Evolutionary conservation across 2,888 invertebrate genomes (phyloP).

Genomic region (Furcula furcula): DNA sequence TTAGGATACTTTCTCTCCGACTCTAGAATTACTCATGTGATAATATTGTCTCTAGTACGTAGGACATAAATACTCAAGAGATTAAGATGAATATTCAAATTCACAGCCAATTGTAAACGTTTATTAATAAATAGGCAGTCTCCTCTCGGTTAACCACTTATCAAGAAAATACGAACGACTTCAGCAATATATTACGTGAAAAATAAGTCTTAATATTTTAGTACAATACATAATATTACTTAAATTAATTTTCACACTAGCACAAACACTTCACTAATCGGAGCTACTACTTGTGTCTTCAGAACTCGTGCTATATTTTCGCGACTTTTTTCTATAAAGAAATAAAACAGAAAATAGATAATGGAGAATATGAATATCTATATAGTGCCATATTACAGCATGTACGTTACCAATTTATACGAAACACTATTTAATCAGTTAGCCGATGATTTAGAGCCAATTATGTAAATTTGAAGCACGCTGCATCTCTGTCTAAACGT

Average conservation of each 20-base stretch:
- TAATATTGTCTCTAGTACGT: too few relatives aligned
- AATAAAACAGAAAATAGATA: slow-evolving; percentile 54
- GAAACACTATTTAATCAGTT: too few relatives aligned
- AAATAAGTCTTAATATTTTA: slow-evolving; percentile 34
- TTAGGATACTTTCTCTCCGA: too few relatives aligned
- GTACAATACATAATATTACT: slow-evolving; percentile 52
- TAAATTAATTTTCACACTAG: slow-evolving; percentile 48
- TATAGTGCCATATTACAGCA: slow-evolving; percentile 37
- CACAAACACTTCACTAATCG: slow-evolving; percentile 64
- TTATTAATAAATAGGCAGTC: slow-evolving; percentile 15
- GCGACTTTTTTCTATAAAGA: slow-evolving; percentile 80
- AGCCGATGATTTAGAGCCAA: too few relatives aligned
- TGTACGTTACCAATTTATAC: too few relatives aligned
- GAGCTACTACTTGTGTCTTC: slow-evolving; percentile 74
- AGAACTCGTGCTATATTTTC: slow-evolving; percentile 75
- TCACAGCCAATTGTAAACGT: slow-evolving; percentile 26
- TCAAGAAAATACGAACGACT: slow-evolving; percentile 24
- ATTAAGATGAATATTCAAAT: slow-evolving; percentile 13
- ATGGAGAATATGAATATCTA: slow-evolving; percentile 24
- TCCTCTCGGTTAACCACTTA: slow-evolving; percentile 4
- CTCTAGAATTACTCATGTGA: too few relatives aligned
- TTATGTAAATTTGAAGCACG: too few relatives aligned
- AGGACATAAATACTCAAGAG: too few relatives aligned
- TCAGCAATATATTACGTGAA: slow-evolving; percentile 36
- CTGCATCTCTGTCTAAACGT: too few relatives aligned